A percentile compares a stretch with the other conserved stretches of the same genome.
Conservation (phyloP, 2,113 vertebrate genomes). For the Rhadina sibilatrix region DNA sequence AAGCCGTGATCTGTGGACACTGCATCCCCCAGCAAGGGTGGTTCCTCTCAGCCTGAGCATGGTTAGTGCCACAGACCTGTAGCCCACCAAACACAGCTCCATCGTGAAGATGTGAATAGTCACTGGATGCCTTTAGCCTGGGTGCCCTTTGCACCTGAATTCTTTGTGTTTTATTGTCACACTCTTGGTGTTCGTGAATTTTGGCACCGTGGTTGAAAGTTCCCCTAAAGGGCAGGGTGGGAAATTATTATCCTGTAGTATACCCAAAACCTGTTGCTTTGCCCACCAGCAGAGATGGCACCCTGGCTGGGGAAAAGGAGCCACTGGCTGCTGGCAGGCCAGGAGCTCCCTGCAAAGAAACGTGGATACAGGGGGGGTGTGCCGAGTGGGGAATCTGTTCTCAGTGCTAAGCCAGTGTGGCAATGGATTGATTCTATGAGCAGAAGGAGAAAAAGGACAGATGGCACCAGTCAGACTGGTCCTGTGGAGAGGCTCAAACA, state of each 20-base stretch:
- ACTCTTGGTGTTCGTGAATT: constrained; percentile 1
- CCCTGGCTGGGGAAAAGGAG: not conserved
- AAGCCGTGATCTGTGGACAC: not conserved
- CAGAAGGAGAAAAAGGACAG: not conserved
- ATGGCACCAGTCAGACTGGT: not conserved
- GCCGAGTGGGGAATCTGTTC: not conserved
- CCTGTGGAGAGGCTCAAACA: not conserved
- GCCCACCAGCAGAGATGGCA: not conserved
- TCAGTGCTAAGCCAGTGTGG: not conserved
- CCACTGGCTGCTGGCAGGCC: not conserved
- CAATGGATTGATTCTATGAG: not conserved
- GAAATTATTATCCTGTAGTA: not conserved
- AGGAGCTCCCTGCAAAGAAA: not conserved
- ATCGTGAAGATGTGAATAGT: not conserved
- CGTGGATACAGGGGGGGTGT: not conserved
- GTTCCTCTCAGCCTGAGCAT: not conserved
- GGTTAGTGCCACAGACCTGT: not conserved
- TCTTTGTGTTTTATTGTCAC: constrained; percentile 7
- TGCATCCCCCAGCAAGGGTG: not conserved
- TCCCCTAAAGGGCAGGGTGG: not conserved
- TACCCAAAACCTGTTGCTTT: constrained; percentile 1
- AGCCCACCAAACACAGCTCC: not conserved
- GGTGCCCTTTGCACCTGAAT: constrained; percentile 24
- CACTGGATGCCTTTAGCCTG: constrained; percentile 36
- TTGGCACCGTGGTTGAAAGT: not conserved